These are phyloP conservation scores for Spilogale gracilis DNA, from an alignment of 2,113 vertebrate genomes.

Conservation along the genomic window DNA sequence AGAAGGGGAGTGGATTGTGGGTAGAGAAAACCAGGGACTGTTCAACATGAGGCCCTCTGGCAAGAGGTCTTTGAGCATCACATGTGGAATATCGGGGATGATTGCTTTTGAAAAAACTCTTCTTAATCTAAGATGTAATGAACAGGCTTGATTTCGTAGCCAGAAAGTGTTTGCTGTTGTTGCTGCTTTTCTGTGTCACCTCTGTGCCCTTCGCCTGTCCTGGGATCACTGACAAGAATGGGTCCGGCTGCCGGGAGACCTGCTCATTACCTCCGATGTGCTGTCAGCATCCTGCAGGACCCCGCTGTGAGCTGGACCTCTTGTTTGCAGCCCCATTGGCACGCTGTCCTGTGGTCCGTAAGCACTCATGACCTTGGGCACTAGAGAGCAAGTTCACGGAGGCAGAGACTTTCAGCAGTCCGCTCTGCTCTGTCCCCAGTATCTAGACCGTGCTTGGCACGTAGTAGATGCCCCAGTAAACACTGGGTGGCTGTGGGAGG, in stretches of 20 bases:
- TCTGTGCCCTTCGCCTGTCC: accelerated
- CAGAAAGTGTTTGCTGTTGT: background rate
- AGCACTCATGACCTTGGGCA: background rate
- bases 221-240: background rate
- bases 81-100: background rate
- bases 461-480: background rate
- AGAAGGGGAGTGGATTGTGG: background rate
- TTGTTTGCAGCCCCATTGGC: background rate
- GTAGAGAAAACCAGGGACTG: background rate
- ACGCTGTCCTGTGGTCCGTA: background rate
- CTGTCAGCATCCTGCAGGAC: background rate
- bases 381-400: background rate
- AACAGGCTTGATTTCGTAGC: background rate
- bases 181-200: too few relatives aligned
- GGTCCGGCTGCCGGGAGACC: background rate
- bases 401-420: background rate
- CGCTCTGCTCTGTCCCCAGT: background rate
- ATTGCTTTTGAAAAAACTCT: background rate
- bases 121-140: background rate
- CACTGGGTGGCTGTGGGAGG: background rate
- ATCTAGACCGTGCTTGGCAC: background rate
- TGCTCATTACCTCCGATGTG: background rate
- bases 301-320: background rate
- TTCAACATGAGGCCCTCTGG: background rate
- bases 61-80: background rate